A percentile compares a stretch with the other conserved stretches of the same genome.
Evolutionary conservation across 2,888 invertebrate species (phyloP).

Genomic region (Rhorus exstirpatorius): DNA sequence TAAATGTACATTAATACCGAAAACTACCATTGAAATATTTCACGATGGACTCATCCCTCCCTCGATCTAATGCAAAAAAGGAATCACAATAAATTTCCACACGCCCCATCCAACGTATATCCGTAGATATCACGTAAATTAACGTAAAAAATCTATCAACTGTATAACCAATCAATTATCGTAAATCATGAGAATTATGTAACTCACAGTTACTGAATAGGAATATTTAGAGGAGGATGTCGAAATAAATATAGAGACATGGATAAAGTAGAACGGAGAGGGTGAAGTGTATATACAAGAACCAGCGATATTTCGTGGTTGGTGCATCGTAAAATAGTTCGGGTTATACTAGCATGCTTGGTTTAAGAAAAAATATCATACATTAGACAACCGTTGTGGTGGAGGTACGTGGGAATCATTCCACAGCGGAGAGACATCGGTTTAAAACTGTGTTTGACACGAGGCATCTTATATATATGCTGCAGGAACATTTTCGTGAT

Average conservation of each 20-base stretch:
- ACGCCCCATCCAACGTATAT: conserved; percentile 16
- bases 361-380: not conserved
- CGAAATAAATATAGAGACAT: conserved; percentile 14
- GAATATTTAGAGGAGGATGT: conserved; percentile 13
- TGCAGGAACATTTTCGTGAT: too few relatives aligned
- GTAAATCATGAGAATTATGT: conserved; percentile 57
- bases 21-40: conserved; percentile 58
- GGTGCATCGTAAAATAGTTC: not conserved
- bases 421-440: not conserved
- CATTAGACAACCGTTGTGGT: not conserved
- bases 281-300: conserved; percentile 27
- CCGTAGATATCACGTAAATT: conserved; percentile 29
- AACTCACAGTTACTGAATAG: conserved; percentile 13
- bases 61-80: conserved; percentile 62
- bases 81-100: conserved; percentile 63
- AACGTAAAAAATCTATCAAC: conserved; percentile 47
- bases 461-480: too few relatives aligned
- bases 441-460: too few relatives aligned
- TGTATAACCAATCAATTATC: conserved; percentile 49
- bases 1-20: conserved; percentile 43
- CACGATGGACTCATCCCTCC: conserved; percentile 21
- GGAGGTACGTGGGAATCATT: conserved; percentile 37
- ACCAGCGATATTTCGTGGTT: conserved; percentile 10
- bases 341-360: conserved; percentile 18
- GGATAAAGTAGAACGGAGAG: conserved; percentile 14